Percentiles rank a stretch among this genome's conserved stretches.
phyloP scores from a whole-genome alignment of 2,113 vertebrate species.

The Sylvietta virens region DNA sequence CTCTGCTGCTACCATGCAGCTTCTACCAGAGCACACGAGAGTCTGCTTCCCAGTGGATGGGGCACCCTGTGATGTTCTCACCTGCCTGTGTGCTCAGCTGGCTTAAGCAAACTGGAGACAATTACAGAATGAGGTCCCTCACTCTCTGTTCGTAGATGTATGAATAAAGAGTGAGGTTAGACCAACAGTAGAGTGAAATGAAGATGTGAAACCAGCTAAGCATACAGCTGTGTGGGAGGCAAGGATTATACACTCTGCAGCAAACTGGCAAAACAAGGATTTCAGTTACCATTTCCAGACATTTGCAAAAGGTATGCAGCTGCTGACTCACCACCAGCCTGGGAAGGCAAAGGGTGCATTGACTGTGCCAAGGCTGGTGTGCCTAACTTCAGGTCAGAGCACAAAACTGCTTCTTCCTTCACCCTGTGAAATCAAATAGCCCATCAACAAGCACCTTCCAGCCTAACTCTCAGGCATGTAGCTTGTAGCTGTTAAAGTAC shows the following conservation, averaged over 20 bases:
- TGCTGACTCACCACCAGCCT: background rate
- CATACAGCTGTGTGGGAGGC: background rate
- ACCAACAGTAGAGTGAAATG: background rate
- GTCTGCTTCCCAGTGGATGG: background rate
- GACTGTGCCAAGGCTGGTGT: background rate
- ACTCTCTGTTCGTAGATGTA: background rate
- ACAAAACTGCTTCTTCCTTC: background rate
- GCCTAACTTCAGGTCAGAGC: background rate
- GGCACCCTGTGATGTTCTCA: background rate
- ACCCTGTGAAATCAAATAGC: background rate
- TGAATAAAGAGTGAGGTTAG: background rate
- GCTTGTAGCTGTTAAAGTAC: background rate
- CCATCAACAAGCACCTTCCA: background rate
- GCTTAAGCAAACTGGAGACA: background rate
- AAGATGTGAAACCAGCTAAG: background rate
- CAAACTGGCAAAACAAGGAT: background rate
- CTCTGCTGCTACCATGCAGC: background rate
- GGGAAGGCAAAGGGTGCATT: background rate
- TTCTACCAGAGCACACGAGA: background rate
- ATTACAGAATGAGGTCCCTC: background rate
- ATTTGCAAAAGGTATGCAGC: background rate
- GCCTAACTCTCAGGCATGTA: background rate
- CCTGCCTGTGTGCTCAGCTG: background rate
- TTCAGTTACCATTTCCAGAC: background rate
- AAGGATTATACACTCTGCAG: background rate